Evolutionary conservation across 2,113 vertebrate species (phyloP), one percentile per base, ranked within the genome.

Genomic region (Telmatochromis brachygnathus): DNA sequence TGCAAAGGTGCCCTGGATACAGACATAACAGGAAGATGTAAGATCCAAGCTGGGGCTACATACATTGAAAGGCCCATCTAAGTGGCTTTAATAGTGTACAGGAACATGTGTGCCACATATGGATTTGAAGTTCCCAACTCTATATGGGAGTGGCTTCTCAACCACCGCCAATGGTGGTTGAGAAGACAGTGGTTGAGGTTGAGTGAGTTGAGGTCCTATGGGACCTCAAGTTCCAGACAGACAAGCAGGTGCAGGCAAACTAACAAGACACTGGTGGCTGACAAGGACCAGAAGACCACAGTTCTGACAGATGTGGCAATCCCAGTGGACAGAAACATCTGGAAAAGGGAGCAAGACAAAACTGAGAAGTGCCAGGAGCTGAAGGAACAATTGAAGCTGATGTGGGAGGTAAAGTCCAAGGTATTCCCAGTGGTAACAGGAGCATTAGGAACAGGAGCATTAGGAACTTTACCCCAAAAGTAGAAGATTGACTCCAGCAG

Each of bases 171-270:
- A 33, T 19, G 17, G 30, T 35, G 9, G 30, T 35, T 62, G 30
- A 62, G 30, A 62, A 62, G 6, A 35, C 58, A 62, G 58, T 6
- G 30, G 30, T 62, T n/a, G n/a, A n/a, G n/a, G n/a, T n/a, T n/a
- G n/a, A n/a, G n/a, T n/a, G n/a, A n/a, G n/a, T n/a, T n/a, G 0
- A 35, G 58, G 30, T 62, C 58, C 58, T 62, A 0, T 62, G 58
- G 28, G 58, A 62, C 58, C 9, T 35, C 58, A 35, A 62, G 15
- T 19, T 19, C 30, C 30, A 62, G 2, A 62, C 58, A 62, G 30
- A 62, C 9, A 62, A 7, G 30, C 30, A 35, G 17, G 30, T 62
- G 58, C 58, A 62, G 30, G 30, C 30, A 19, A 62, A 35, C 30
- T 33, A 62, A 11, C 4, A 19, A 62, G 58, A 62, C 30, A 62